These are phyloP conservation scores for Caenorhabditis sp. DNA, from an alignment of 2,888 invertebrate genomes.

Conservation along the genomic window DNA sequence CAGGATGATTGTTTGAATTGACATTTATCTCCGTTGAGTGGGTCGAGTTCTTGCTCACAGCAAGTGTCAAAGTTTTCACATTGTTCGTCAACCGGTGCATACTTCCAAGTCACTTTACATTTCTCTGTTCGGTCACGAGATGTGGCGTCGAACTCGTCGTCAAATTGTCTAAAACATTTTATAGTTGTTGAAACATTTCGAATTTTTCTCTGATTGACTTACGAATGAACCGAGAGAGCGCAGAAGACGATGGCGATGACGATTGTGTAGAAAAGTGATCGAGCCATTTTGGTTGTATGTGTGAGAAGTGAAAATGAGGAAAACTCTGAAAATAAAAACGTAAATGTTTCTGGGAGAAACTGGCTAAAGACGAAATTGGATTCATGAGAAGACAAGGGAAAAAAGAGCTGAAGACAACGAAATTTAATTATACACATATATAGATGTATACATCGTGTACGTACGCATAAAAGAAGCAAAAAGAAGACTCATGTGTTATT, in stretches of 20 bases:
- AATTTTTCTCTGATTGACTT: slow-evolving; percentile 24
- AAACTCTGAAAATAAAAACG: too few relatives aligned
- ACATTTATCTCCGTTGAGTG: slow-evolving; percentile 48
- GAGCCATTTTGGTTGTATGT: not conserved
- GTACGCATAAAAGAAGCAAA: slow-evolving; percentile 2
- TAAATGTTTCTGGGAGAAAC: too few relatives aligned
- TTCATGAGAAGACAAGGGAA: not conserved
- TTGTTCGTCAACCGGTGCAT: not conserved
- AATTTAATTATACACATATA: slow-evolving; percentile 22
- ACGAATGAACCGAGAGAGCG: too few relatives aligned
- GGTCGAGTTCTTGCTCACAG: slow-evolving; percentile 38
- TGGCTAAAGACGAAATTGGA: not conserved
- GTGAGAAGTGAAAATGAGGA: not conserved
- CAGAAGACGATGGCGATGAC: too few relatives aligned
- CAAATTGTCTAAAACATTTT: not conserved
- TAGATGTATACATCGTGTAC: slow-evolving; percentile 4
- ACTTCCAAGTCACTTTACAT: not conserved
- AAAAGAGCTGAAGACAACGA: slow-evolving; percentile 13
- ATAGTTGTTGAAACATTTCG: not conserved
- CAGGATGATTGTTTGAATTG: slow-evolving; percentile 31
- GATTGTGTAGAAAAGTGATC: slow-evolving; percentile 22
- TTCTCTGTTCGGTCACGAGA: slow-evolving; percentile 25
- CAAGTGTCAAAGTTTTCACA: slow-evolving; percentile 20
- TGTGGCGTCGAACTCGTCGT: slow-evolving; percentile 8
- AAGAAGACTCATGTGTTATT: slow-evolving; percentile 5